phyloP scores from a whole-genome alignment of 2,113 vertebrate species.

The Entomyzon cyanotis region DNA sequence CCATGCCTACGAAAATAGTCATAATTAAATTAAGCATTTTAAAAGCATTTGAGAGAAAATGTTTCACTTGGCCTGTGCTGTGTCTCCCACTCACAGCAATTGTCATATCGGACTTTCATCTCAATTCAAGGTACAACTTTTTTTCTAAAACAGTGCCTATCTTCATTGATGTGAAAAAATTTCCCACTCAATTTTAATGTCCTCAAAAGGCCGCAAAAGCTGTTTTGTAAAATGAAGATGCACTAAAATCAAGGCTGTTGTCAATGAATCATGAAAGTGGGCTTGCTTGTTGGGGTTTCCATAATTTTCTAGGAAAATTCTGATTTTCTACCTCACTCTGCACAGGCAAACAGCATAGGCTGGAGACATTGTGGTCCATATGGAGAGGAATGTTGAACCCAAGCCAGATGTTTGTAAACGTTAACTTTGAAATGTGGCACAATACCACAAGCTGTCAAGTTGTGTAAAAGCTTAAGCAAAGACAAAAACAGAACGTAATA shows the following conservation, averaged over 20 bases:
- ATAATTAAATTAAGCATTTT: neutral
- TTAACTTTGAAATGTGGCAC: conserved; percentile 82
- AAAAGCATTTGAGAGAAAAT: neutral
- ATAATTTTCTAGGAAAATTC: conserved; percentile 66
- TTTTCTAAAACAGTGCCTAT: neutral
- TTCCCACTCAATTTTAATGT: neutral
- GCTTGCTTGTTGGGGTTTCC: neutral
- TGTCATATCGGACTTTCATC: neutral
- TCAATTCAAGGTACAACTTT: neutral
- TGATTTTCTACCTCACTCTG: conserved; percentile 70
- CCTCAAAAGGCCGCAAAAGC: neutral
- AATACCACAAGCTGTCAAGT: conserved; percentile 83
- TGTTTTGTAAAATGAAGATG: neutral
- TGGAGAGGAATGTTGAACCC: conserved; percentile 72
- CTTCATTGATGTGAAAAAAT: neutral
- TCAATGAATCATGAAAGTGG: neutral
- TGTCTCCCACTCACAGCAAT: neutral
- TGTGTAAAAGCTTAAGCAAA: conserved; percentile 81
- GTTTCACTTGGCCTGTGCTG: neutral
- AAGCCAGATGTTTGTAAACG: conserved; percentile 83
- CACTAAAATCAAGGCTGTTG: neutral
- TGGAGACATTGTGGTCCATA: conserved; percentile 64
- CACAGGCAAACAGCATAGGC: conserved; percentile 55
- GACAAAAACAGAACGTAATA: conserved; percentile 86
- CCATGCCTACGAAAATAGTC: neutral